These are phyloP conservation scores for Pleuronectes platessa DNA, from an alignment of 2,113 vertebrate genomes.

Conservation along the genomic window DNA sequence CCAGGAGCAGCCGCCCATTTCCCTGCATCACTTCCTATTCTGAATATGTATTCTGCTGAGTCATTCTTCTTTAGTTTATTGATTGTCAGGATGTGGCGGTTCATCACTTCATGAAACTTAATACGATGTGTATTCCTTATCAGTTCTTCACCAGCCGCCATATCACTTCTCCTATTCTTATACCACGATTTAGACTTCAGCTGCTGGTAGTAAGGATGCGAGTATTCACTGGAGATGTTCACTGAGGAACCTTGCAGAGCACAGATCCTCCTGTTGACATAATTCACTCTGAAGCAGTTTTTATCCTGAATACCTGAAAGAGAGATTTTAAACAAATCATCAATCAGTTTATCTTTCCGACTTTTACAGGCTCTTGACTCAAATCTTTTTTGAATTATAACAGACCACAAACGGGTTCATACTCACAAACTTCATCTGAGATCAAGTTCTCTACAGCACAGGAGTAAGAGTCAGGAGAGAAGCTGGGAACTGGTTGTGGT, in stretches of 20 bases:
- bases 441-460: conserved; percentile 20
- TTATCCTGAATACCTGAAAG: background rate
- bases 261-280: conserved; percentile 37
- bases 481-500: background rate
- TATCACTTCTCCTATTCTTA: background rate
- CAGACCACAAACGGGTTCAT: background rate
- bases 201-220: accelerated
- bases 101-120: background rate
- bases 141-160: background rate
- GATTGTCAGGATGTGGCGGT: background rate
- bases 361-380: background rate
- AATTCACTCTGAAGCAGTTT: background rate
- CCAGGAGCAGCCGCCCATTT: background rate
- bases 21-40: background rate
- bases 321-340: background rate
- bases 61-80: conserved; percentile 13
- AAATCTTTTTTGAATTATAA: background rate
- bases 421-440: conserved; percentile 36
- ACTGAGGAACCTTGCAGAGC: conserved; percentile 31
- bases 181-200: background rate
- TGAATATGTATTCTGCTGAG: conserved; percentile 5
- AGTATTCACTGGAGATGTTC: conserved; percentile 16
- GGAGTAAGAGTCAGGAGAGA: accelerated
- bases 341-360: background rate
- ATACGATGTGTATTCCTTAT: background rate